A percentile compares a stretch with the other conserved stretches of the same genome.
phyloP scores from a whole-genome alignment of 2,113 vertebrate genomes.

The Coptodon rendalli region DNA sequence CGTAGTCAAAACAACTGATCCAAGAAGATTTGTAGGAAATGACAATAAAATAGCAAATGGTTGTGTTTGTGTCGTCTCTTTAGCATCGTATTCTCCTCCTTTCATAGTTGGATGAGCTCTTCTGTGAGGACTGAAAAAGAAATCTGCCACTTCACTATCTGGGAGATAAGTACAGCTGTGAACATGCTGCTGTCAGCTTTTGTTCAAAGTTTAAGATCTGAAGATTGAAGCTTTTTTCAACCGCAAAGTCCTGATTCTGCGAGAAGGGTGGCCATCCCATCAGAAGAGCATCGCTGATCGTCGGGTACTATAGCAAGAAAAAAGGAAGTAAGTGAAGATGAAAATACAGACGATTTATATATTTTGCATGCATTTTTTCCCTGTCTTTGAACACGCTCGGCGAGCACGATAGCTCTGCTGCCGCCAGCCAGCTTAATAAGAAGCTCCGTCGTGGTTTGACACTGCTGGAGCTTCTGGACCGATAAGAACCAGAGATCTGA shows the following conservation, averaged over 20 bases:
- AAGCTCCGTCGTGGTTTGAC: slow-evolving; percentile 39
- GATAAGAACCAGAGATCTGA: slow-evolving; percentile 53
- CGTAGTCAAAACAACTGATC: neutral
- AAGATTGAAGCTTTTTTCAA: neutral
- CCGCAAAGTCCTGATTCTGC: slow-evolving; percentile 22
- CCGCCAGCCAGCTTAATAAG: slow-evolving; percentile 40
- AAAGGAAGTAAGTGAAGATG: neutral
- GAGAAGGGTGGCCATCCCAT: neutral
- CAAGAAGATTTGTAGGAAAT: neutral
- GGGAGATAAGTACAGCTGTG: neutral
- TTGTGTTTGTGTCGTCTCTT: neutral
- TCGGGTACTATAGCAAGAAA: neutral
- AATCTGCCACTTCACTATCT: neutral
- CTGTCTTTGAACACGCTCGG: neutral
- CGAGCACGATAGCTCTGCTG: slow-evolving; percentile 17
- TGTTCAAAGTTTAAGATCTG: neutral
- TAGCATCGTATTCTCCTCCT: neutral
- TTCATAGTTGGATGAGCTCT: neutral
- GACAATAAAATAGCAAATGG: neutral
- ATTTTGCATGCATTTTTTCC: neutral
- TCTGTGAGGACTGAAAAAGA: neutral
- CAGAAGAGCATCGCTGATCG: neutral
- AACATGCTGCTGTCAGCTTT: slow-evolving; percentile 6
- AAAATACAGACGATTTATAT: neutral
- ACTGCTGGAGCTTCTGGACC: slow-evolving; percentile 45